A percentile compares a stretch with the other conserved stretches of the same genome.
Evolutionary conservation across 2,797 vertebrate species (phyloP).

Genomic region (Pseudochromis fuscus): DNA sequence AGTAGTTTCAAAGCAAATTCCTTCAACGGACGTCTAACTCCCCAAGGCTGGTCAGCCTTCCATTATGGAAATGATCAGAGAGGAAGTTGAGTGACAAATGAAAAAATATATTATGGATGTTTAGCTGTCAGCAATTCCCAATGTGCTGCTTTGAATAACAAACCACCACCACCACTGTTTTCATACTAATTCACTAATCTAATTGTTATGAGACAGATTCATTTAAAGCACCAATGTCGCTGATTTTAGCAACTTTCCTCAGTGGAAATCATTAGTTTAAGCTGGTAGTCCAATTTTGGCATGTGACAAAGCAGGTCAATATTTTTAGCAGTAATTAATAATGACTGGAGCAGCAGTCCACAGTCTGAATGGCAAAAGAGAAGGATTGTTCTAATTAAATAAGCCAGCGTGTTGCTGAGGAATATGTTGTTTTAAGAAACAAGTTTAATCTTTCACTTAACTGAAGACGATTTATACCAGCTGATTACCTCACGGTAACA

Average conservation of each 20-base stretch:
- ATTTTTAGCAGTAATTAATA: conserved; percentile 20
- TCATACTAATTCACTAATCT: neutral
- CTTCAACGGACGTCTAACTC: conserved; percentile 18
- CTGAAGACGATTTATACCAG: conserved; percentile 12
- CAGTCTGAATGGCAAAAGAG: conserved; percentile 10
- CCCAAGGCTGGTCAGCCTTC: conserved; percentile 7
- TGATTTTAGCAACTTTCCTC: conserved; percentile 9
- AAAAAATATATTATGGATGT: conserved; percentile 14
- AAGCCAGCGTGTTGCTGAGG: neutral
- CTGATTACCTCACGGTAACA: conserved; percentile 24
- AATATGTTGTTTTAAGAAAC: conserved; percentile 11
- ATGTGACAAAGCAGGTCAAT: conserved; percentile 23
- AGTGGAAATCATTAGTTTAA: conserved; percentile 2
- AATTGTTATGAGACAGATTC: conserved; percentile 1
- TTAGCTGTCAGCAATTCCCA: neutral
- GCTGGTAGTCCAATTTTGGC: neutral
- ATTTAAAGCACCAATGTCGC: neutral
- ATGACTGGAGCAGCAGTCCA: neutral
- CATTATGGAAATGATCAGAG: conserved; percentile 19
- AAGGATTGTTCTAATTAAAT: conserved; percentile 14
- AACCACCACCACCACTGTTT: neutral
- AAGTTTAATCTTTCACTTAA: conserved; percentile 14
- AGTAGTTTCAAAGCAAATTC: conserved; percentile 19
- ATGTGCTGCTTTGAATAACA: conserved; percentile 8
- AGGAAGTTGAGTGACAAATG: conserved; percentile 1